Evolutionary conservation across 2,888 invertebrate genomes (phyloP), one percentile per base, ranked within the genome.

Genomic region (Xestia c-nigrum): DNA sequence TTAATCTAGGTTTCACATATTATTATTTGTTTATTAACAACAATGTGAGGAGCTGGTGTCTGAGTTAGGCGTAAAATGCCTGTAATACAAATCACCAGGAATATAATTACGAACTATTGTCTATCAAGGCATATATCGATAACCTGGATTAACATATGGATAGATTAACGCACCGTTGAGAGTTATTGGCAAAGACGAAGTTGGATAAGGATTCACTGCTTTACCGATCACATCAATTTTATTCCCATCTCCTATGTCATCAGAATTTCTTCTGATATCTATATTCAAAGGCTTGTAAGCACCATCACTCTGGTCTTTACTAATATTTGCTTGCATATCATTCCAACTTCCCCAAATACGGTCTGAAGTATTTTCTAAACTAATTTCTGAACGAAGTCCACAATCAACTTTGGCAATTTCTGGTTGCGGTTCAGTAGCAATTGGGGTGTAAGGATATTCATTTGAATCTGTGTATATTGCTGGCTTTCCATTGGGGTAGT

Each of bases 261-360:
- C 31, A 4, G 55, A 19, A 55, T 7, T 63, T n/a, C 80, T 76
- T 65, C 74, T 61, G 0, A 80, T 74, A 71, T 86, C 74, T 46
- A 74, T 46, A 10, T 78, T 61, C 0, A 59, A n/a, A 10, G 75
- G 57, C 12, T 55, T n/a, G 6, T 66, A 65, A 21, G 5, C 5
- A 38, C 24, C 38, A 74, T 57, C 24, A 12, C 0, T 24, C 12
- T 70, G 64, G 1, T 52, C 52, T 4, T 72, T 78, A 10, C 40
- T 69, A 14, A 75, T 64, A 16, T 72, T 79, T 3, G 79, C 61
- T 46, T 82, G 85, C 10, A 70, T 64, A 10, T 85, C 78, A 21
- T 84, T 86, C 81, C 78, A 86, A 4, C 57, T 12, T 12, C 71
- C 74, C 67, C 76, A 84, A 10, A 79, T 72, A 43, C 72, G 78